Conservation (phyloP, 2,797 vertebrate species). For the Martes flavigula region DNA sequence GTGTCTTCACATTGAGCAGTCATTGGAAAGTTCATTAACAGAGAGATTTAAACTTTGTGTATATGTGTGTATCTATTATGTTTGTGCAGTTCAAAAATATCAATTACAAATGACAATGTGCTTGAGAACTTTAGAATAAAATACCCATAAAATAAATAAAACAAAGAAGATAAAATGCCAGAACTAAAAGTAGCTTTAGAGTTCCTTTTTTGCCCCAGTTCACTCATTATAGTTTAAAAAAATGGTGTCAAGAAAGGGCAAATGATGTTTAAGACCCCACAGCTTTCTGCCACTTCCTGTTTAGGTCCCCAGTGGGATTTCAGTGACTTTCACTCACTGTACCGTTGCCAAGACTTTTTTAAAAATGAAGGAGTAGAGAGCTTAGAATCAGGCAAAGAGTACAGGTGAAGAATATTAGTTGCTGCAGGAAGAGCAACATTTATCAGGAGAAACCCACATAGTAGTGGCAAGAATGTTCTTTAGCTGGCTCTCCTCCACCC, state of each 20-base stretch:
- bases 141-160: background rate
- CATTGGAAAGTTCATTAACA: background rate
- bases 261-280: background rate
- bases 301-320: background rate
- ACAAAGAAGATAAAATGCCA: background rate
- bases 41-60: background rate
- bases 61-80: background rate
- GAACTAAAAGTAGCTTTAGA: background rate
- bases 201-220: background rate
- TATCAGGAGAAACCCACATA: background rate
- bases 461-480: background rate
- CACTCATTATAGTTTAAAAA: background rate
- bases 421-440: background rate
- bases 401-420: background rate
- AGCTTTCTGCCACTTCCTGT: background rate
- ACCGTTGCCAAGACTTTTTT: background rate
- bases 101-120: background rate
- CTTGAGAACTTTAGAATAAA: slow-evolving; percentile 17
- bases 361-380: background rate
- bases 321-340: background rate
- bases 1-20: background rate
- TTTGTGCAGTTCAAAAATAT: background rate
- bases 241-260: background rate
- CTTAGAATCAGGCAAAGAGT: background rate
- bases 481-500: background rate